Base-by-base conservation (phyloP, 2,888 invertebrate genomes). In the Alsophila aescularia region DNA sequence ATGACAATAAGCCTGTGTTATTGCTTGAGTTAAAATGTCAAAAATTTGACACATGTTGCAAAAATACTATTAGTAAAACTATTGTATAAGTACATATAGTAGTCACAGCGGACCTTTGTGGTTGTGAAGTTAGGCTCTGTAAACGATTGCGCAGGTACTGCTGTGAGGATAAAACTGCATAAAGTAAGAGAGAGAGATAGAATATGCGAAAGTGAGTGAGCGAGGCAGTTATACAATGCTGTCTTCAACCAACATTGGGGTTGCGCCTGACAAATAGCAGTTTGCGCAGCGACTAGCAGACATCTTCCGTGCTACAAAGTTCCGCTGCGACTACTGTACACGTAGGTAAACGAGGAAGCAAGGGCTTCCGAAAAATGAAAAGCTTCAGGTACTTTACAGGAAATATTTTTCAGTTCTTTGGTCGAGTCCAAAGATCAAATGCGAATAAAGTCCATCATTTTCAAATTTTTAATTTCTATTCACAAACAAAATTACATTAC, bases 1-100 rank as follows among this genome's bases (percentile, higher is more conserved):
- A 72, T 66, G 69, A 74, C 65, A 66, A 7, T 18, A 24, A 60
- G 21, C 44, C 18, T 18, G 52, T 61, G 41, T 60, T 59, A 43
- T 48, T 52, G 56, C 49, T 55, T 39, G 35, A 14, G 47, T 27
- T 48, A 53, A 35, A 48, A 39, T 21, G 14, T 32, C 43, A 41
- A 27, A 48, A 48, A 60, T 57, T 63, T 50, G 35, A 41, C 41
- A 54, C 48, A 34, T 16, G 21, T 29, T 47, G 35, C 24, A 36
- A 52, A 45, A 48, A 47, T 53, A 40, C 40, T 21, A 40, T 34
- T 16, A 32, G 34, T 13, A 13, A 18, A 15, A 40, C 4, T 12
- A 29, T 27, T 27, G 40, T 27, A 40, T 14, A 10, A 7, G 27
- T 9, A 10, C 15, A 9, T 15, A n/a, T n/a, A n/a, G n/a, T n/a